Evolutionary conservation across 1,140 invertebrate genomes (phyloP).

Genomic region (Zaprionus tsacasi): DNA sequence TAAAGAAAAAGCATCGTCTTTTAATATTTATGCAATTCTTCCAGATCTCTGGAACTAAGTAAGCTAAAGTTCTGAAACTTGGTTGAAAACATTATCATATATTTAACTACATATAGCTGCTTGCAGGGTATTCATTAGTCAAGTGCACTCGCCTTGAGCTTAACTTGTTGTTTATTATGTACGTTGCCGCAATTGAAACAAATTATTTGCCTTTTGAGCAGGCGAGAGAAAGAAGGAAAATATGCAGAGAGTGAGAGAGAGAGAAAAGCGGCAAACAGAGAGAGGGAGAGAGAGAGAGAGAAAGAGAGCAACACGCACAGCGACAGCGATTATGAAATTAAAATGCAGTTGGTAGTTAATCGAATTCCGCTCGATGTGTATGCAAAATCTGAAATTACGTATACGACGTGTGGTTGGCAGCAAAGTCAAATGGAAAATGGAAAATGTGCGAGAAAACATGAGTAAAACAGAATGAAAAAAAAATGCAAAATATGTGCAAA

Average conservation of each 20-base stretch:
- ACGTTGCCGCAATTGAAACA: constrained; percentile 68
- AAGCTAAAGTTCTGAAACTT: background rate
- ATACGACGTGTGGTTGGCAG: constrained; percentile 28
- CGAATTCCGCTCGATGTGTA: constrained; percentile 27
- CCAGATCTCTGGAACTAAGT: too few relatives aligned
- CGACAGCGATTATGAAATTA: constrained; percentile 50
- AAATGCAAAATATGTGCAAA: constrained; percentile 11
- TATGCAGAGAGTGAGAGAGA: background rate
- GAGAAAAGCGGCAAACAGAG: background rate
- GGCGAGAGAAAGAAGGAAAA: constrained; percentile 23
- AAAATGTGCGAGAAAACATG: constrained; percentile 5
- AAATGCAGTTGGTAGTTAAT: constrained; percentile 39
- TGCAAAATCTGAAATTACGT: constrained; percentile 32
- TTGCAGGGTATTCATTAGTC: background rate
- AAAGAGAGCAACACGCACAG: constrained; percentile 31
- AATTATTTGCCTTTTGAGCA: constrained; percentile 71
- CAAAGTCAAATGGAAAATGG: constrained; percentile 15
- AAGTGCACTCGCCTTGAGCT: background rate
- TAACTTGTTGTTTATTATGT: constrained; percentile 45
- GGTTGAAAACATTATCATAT: background rate
- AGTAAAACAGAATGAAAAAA: background rate
- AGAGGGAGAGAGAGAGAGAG: constrained; percentile 15
- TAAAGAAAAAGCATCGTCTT: too few relatives aligned
- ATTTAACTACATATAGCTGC: background rate
- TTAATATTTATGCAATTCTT: too few relatives aligned